phyloP scores from a whole-genome alignment of 2,888 invertebrate genomes.

The Autographa pulchrina region DNA sequence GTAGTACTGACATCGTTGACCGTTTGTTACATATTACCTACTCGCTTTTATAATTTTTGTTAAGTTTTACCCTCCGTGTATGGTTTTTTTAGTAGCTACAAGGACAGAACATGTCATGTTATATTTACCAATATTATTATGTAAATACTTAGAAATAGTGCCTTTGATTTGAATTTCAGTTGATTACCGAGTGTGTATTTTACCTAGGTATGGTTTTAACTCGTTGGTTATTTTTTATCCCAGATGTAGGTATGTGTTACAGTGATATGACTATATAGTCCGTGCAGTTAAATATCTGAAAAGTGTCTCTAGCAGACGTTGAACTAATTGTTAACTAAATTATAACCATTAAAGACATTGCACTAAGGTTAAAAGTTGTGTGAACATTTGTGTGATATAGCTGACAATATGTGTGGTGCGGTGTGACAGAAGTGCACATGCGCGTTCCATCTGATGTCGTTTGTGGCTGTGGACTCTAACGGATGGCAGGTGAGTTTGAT shows the following conservation, averaged over 20 bases:
- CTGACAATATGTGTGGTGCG: constrained; percentile 11
- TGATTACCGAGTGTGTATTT: too few species aligned
- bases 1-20: constrained; percentile 31
- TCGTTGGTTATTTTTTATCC: too few species aligned
- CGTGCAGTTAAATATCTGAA: too few species aligned
- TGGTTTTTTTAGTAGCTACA: neutral
- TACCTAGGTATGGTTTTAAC: too few species aligned
- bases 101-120: neutral
- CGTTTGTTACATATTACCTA: constrained; percentile 19
- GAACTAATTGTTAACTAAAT: neutral
- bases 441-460: constrained; percentile 37
- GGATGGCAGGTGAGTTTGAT: constrained; percentile 80
- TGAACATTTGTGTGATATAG: neutral
- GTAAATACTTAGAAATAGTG: too few species aligned
- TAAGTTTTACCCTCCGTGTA: neutral
- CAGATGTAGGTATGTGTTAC: too few species aligned
- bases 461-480: constrained; percentile 79
- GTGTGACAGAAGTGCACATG: constrained; percentile 22
- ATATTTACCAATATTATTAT: too few species aligned
- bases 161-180: too few species aligned
- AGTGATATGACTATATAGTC: too few species aligned
- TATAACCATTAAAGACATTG: neutral
- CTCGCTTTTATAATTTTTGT: neutral
- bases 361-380: neutral
- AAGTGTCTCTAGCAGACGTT: neutral